Evolutionary conservation across 2,113 vertebrate genomes (phyloP), one percentile per base, ranked within the genome.

Genomic region (Stercorarius parasiticus): DNA sequence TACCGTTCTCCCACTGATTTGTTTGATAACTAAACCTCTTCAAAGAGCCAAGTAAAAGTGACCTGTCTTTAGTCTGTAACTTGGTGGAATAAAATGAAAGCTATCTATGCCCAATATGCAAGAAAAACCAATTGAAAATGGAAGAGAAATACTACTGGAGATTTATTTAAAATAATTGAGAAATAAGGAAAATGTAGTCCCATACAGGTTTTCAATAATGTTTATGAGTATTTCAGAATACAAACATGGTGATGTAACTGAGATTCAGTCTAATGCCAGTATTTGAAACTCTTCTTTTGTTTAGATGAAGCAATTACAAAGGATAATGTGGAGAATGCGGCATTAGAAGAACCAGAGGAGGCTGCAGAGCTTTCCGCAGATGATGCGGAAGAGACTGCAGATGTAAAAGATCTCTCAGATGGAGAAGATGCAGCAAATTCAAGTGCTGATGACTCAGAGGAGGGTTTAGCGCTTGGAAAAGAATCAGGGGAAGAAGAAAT

Each of bases 381-480:
- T 40, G 78, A 97, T 53, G 84, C 4, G 0, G 95, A 98, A 90
- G 84, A 96, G 14, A 83, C 96, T 67, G 84, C 94, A 52, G 97
- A 95, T 9, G 97, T 58, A 29, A 97, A 98, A 58, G 97, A 96
- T 22, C 56, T 95, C 59, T 97, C 96, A 13, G 98, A 98, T 4
- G 97, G 96, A 95, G 95, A 98, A 96, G 96, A 95, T 9, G 91
- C 74, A 13, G 93, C 94, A 38, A 91, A 93, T 6, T 78, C 95
- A 22, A 97, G 56, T 50, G 97, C 95, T 62, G 78, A 96, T 61
- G 78, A 95, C 65, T 96, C 95, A 2, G 94, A 95, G 82, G 98
- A 98, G 42, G 98, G 98, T 61, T 98, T 96, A 36, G 95, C 79
- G 1, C 97, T 96, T 53, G 98, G 73, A 38, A 98, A 98, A 77